Conservation (phyloP, 92 coral and sea anemone species). For the Siderastrea radians region DNA sequence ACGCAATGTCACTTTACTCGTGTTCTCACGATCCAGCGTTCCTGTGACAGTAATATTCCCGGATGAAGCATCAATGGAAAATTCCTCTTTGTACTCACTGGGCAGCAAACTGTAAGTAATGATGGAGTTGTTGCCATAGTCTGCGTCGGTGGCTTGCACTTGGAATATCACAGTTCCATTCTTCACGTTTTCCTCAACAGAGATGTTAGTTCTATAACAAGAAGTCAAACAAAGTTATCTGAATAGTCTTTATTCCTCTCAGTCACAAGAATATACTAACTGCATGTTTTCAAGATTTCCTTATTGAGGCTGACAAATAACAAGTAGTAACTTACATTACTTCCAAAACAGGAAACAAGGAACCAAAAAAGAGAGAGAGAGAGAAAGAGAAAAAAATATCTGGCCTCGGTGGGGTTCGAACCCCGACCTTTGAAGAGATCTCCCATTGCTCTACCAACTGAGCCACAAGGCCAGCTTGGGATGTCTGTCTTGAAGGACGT, state of each 20-base stretch:
- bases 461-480: too few relatives aligned
- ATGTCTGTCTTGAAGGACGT: too few relatives aligned
- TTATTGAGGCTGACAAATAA: too few relatives aligned
- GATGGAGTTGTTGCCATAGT: conserved; percentile 32
- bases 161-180: conserved; percentile 41
- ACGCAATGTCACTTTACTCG: background rate
- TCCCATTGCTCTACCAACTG: too few relatives aligned
- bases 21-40: background rate
- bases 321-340: too few relatives aligned
- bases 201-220: background rate
- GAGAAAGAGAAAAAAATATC: too few relatives aligned
- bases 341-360: too few relatives aligned
- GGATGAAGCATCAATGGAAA: conserved; percentile 14
- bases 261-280: background rate
- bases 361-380: too few relatives aligned
- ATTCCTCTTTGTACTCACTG: conserved; percentile 15
- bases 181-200: conserved; percentile 23
- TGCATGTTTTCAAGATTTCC: background rate
- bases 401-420: too few relatives aligned
- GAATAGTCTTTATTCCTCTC: too few relatives aligned
- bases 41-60: conserved; percentile 9
- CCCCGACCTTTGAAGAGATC: too few relatives aligned
- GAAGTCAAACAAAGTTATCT: background rate
- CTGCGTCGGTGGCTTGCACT: conserved; percentile 56
- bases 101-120: conserved; percentile 36